Conservation (phyloP, 2,888 invertebrate species). For the Thalpophila matura region DNA sequence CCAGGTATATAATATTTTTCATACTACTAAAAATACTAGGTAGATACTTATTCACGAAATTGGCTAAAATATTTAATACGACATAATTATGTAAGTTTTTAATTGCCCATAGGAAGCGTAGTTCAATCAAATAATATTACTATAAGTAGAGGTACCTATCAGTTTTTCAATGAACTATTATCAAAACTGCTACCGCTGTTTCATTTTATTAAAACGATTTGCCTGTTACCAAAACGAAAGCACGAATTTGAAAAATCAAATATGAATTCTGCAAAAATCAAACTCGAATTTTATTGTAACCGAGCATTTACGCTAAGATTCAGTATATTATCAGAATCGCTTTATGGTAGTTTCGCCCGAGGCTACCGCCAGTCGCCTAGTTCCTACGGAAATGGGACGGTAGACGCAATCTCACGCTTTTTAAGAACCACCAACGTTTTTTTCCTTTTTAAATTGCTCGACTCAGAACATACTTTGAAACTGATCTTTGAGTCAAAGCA, state of each 20-base stretch:
- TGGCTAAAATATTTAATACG: no score
- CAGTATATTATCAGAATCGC: conserved; percentile 58
- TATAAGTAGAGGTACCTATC: no score
- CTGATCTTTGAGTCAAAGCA: conserved; percentile 41
- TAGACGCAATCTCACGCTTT: conserved; percentile 68
- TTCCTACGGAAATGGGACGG: conserved; percentile 68
- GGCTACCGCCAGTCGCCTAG: conserved; percentile 57
- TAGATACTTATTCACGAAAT: no score
- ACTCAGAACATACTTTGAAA: conserved; percentile 24
- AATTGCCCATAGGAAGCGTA: no score
- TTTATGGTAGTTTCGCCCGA: conserved; percentile 63
- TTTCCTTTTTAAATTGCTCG: conserved; percentile 62
- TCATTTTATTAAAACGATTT: conserved; percentile 4
- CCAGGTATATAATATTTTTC: no score
- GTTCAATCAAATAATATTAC: no score
- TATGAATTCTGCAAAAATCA: conserved; percentile 20
- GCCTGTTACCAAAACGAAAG: neutral
- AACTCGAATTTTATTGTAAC: conserved; percentile 31
- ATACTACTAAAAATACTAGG: no score
- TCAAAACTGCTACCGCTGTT: neutral
- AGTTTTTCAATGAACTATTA: neutral
- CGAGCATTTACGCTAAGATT: conserved; percentile 33
- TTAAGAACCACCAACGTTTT: conserved; percentile 61
- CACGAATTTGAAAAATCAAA: conserved; percentile 10
- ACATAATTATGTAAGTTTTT: no score